Evolutionary conservation across 2,888 invertebrate species (phyloP).

Genomic region (Sycophila texana): DNA sequence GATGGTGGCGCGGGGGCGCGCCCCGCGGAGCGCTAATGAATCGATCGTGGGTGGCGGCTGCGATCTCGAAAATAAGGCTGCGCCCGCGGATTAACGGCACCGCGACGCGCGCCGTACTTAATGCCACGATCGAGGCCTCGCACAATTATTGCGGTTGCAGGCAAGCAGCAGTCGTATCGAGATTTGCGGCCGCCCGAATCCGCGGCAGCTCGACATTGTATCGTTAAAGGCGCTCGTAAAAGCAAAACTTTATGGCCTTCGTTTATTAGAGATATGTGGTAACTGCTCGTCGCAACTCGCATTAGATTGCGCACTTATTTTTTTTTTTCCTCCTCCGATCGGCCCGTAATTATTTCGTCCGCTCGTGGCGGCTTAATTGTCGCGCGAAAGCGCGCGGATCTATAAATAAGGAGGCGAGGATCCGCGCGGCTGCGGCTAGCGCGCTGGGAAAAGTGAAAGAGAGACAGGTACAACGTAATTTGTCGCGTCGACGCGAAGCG

Average conservation of each 20-base stretch:
- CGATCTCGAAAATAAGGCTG: slow-evolving; percentile 45
- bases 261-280: slow-evolving; percentile 10
- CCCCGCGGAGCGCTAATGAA: slow-evolving; percentile 73
- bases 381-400: neutral
- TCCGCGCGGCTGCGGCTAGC: too few species aligned
- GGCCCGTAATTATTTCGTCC: slow-evolving; percentile 20
- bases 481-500: slow-evolving; percentile 19
- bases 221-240: slow-evolving; percentile 10
- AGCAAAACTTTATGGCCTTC: neutral
- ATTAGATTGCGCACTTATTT: slow-evolving; percentile 4
- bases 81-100: too few species aligned
- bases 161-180: too few species aligned
- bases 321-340: neutral
- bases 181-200: too few species aligned
- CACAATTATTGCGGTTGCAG: too few species aligned
- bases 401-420: too few species aligned
- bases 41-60: slow-evolving; percentile 72
- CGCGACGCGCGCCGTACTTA: too few species aligned
- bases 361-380: neutral
- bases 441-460: neutral
- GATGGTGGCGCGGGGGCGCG: slow-evolving; percentile 69
- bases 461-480: slow-evolving; percentile 12
- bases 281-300: slow-evolving; percentile 1
- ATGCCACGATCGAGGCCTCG: too few species aligned
- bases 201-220: too few species aligned